Percentiles rank a stretch among this genome's conserved stretches.
Conservation (phyloP, 2,113 vertebrate species). For the Sylvilagus bachmani region DNA sequence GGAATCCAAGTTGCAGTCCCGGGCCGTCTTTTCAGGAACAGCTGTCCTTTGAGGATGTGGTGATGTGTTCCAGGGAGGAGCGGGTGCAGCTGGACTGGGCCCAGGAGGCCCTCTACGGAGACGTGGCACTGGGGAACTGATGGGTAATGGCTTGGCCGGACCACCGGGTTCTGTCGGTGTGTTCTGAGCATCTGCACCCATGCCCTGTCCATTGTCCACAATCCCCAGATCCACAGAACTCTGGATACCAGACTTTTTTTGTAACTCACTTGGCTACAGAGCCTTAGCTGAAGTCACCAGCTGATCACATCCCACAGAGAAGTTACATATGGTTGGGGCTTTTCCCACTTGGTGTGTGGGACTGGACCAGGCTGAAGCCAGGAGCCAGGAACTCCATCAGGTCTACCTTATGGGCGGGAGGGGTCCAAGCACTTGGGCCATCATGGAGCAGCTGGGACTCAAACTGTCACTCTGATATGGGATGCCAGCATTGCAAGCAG, state of each 20-base stretch:
- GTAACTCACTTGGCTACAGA: not conserved
- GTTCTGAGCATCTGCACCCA: not conserved
- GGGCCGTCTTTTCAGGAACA: constrained; percentile 45
- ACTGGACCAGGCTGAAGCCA: too few relatives aligned
- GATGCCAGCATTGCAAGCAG: too few relatives aligned
- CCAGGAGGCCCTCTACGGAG: constrained; percentile 64
- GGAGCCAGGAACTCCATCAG: too few relatives aligned
- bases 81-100: constrained; percentile 48
- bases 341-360: not conserved
- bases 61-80: constrained; percentile 64
- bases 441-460: too few relatives aligned
- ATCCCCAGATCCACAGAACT: constrained; percentile 18
- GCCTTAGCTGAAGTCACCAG: not conserved
- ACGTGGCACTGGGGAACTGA: constrained; percentile 66
- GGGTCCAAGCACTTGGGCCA: too few relatives aligned
- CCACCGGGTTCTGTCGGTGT: not conserved
- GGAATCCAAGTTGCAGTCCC: not conserved
- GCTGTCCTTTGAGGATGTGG: constrained; percentile 66
- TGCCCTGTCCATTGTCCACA: not conserved
- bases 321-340: not conserved
- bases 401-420: too few relatives aligned
- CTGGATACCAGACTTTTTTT: not conserved
- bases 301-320: not conserved
- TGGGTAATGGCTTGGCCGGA: constrained; percentile 36
- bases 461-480: too few relatives aligned